A percentile compares a stretch with the other conserved stretches of the same genome.
Conservation (phyloP, 1,140 invertebrate species). For the Asobara japonica region DNA sequence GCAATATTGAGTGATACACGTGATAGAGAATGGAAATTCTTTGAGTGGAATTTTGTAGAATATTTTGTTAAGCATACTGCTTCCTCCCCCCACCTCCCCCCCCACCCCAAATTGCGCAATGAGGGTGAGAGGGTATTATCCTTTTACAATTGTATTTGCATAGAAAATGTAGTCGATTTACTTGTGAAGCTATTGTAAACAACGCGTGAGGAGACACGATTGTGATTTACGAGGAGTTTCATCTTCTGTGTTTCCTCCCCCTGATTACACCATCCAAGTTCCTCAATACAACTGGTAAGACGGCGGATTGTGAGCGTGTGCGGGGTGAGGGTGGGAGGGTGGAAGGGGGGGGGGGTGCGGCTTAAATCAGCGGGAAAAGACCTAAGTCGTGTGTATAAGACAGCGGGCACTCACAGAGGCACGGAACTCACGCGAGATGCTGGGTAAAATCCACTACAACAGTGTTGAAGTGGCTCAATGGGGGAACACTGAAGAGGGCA, state of each 20-base stretch:
- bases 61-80: too few relatives aligned
- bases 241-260: conserved; percentile 27
- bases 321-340: background rate
- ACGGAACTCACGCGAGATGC: conserved; percentile 30
- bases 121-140: conserved; percentile 14
- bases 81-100: background rate
- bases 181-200: conserved; percentile 45
- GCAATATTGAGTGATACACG: background rate
- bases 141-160: conserved; percentile 45
- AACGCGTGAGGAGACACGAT: conserved; percentile 35
- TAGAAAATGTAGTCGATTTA: conserved; percentile 50
- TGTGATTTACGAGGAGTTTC: conserved; percentile 37
- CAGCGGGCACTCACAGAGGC: conserved; percentile 23
- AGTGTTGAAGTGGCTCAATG: conserved; percentile 41
- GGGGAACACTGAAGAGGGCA: background rate
- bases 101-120: conserved; percentile 26
- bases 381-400: conserved; percentile 22
- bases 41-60: too few relatives aligned
- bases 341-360: background rate
- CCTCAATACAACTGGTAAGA: background rate
- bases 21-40: too few relatives aligned
- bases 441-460: conserved; percentile 20
- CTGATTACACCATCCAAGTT: background rate
- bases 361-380: background rate
- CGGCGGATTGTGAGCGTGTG: background rate